These are phyloP conservation scores for Mactra quadrangularis DNA, from an alignment of 1,140 invertebrate species.

Conservation along the genomic window DNA sequence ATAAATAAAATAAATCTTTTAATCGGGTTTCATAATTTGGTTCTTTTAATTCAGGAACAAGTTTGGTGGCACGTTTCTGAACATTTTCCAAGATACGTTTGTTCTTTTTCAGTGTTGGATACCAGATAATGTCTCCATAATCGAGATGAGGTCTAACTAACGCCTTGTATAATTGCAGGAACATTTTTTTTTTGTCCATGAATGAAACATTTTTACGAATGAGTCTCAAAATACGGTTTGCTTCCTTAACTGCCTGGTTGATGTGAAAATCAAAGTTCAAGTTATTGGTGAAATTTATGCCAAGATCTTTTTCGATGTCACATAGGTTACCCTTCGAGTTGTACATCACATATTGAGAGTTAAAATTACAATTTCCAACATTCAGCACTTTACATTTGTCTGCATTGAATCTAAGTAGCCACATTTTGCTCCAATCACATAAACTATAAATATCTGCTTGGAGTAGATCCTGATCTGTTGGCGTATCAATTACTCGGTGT, in stretches of 20 bases:
- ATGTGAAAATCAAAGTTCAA: constrained; percentile 25
- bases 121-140: too few species aligned
- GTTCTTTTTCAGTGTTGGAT: too few species aligned
- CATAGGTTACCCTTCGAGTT: neutral
- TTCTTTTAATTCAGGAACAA: too few species aligned
- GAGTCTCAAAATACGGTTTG: constrained; percentile 13
- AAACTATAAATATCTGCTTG: constrained; percentile 48
- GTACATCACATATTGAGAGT: neutral
- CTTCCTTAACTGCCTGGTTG: neutral
- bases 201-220: constrained; percentile 12
- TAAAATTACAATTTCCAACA: too few species aligned
- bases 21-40: too few species aligned
- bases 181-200: constrained; percentile 11
- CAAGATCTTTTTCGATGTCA: constrained; percentile 22
- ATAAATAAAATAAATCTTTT: too few species aligned
- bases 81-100: too few species aligned
- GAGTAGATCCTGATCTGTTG: constrained; percentile 1
- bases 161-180: constrained; percentile 2
- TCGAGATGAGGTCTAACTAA: too few species aligned
- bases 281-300: constrained; percentile 5
- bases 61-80: too few species aligned
- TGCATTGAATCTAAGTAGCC: constrained; percentile 23
- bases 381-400: too few species aligned
- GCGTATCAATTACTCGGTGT: neutral
- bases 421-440: constrained; percentile 32